Percentiles rank a stretch among this genome's conserved stretches.
Evolutionary conservation across 2,888 invertebrate species (phyloP).

Genomic region (Dolomedes plantarius): DNA sequence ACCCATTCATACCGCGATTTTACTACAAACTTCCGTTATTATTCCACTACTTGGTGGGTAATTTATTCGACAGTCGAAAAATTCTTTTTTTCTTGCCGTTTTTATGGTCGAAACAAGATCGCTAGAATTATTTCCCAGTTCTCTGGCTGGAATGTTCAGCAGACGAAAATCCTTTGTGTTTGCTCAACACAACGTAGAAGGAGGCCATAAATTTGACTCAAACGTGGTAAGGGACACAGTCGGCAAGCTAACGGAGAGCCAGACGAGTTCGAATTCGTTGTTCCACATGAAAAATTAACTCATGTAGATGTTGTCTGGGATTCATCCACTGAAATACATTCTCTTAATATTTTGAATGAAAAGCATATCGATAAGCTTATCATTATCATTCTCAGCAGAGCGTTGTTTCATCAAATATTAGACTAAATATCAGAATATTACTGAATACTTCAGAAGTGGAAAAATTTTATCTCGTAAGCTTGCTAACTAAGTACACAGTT

Average conservation of each 20-base stretch:
- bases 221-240: neutral
- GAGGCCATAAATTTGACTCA: neutral
- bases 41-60: neutral
- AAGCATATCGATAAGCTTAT: too few species aligned
- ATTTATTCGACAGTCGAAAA: neutral
- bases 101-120: neutral
- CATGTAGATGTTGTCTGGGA: neutral
- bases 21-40: neutral
- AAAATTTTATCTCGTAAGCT: too few species aligned
- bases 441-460: too few species aligned
- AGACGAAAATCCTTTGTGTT: constrained; percentile 30
- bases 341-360: too few species aligned
- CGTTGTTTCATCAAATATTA: too few species aligned
- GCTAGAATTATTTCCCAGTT: constrained; percentile 1
- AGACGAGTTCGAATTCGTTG: neutral
- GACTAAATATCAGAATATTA: too few species aligned
- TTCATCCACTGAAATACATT: neutral
- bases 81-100: neutral
- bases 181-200: neutral
- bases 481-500: too few species aligned
- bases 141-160: neutral
- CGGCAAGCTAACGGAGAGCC: neutral
- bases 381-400: too few species aligned
- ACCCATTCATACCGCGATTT: neutral
- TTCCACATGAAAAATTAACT: neutral